A percentile compares a stretch with the other conserved stretches of the same genome.
Evolutionary conservation across 2,113 vertebrate genomes (phyloP).

Genomic region (Synodontis membranacea): DNA sequence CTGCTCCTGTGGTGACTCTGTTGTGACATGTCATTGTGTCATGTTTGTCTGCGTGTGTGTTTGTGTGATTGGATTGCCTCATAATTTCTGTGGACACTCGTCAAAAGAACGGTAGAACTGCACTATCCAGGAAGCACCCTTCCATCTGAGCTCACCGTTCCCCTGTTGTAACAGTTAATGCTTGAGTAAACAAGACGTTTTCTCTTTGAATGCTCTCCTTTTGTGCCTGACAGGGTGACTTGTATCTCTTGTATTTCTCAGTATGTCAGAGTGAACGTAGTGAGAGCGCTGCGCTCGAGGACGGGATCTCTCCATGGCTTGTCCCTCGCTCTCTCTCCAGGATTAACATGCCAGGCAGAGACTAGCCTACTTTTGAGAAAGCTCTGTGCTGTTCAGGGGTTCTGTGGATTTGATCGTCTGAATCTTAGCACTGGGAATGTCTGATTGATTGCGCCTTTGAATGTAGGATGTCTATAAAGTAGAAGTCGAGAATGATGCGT

Average conservation of each 20-base stretch:
- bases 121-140: slow-evolving; percentile 5
- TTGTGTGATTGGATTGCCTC: neutral
- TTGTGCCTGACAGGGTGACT: neutral
- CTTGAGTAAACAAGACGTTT: neutral
- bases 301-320: neutral
- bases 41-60: neutral
- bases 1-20: neutral
- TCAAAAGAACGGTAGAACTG: neutral
- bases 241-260: neutral
- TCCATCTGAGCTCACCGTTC: slow-evolving; percentile 13
- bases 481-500: neutral
- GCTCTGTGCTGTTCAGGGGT: slow-evolving; percentile 1
- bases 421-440: neutral
- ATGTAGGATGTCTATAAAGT: neutral
- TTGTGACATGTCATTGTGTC: neutral
- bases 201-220: neutral
- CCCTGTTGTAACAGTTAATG: neutral
- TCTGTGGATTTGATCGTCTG: neutral
- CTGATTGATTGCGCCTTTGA: neutral
- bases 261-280: neutral
- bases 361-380: slow-evolving; percentile 9
- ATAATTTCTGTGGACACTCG: neutral
- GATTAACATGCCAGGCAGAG: slow-evolving; percentile 31
- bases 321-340: neutral
- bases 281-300: neutral